Evolutionary conservation across 2,888 invertebrate species (phyloP).

Genomic region (Actias luna): DNA sequence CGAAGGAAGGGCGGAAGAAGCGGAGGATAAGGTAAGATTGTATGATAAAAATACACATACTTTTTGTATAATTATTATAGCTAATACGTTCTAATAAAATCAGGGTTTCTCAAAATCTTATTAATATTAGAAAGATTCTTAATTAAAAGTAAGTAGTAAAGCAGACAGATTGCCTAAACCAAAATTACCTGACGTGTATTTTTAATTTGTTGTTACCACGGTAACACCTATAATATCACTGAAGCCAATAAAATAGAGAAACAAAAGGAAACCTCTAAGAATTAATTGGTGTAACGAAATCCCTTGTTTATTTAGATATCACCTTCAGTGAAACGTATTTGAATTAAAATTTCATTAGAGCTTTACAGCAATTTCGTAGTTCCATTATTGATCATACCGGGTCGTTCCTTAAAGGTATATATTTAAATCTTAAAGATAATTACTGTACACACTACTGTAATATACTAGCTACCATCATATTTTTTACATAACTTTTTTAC

Average conservation of each 20-base stretch:
- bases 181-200: neutral
- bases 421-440: too few species aligned
- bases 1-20: slow-evolving; percentile 95
- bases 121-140: too few species aligned
- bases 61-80: too few species aligned
- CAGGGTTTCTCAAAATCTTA: too few species aligned
- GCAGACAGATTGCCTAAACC: too few species aligned
- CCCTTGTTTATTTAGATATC: neutral
- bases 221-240: neutral
- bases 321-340: neutral
- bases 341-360: neutral
- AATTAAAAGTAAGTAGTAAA: too few species aligned
- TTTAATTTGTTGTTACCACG: neutral
- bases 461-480: too few species aligned
- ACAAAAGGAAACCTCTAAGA: neutral
- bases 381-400: too few species aligned
- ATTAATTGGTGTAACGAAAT: slow-evolving; percentile 6
- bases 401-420: too few species aligned
- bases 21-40: slow-evolving; percentile 94
- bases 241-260: slow-evolving; percentile 8
- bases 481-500: too few species aligned
- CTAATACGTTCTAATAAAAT: too few species aligned
- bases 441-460: too few species aligned
- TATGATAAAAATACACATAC: neutral
- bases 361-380: neutral